Base-by-base conservation (phyloP, 2,797 vertebrate species). In the Distichodus sexfasciatus region DNA sequence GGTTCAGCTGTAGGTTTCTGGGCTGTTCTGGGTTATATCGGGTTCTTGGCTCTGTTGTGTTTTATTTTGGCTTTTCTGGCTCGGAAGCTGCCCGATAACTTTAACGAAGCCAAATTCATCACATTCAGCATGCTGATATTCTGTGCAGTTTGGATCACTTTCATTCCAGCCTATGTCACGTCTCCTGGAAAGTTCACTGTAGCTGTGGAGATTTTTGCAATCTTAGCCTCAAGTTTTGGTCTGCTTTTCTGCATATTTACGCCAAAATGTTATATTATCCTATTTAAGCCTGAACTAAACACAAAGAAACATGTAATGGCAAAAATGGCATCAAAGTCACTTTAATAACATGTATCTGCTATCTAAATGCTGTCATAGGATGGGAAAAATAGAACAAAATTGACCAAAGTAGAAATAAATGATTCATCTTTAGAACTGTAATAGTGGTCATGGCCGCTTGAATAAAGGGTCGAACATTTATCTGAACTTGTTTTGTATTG, bases 81-180 rank as follows among this genome's bases (percentile, higher is more conserved):
- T 21, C 63, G 78, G 0, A 79, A 55, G 5, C 57, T 83, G 24
- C 79, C 82, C 47, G 78, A 80, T 72, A 80, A 83, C 50, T 84
- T 82, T 35, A 82, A 82, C 59, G 80, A 82, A 46, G 80, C 80
- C 40, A 82, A 82, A 29, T 80, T 78, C 64, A 82, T 84, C 66
- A 83, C 80, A 55, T 83, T 83, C 73, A 83, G 82, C 65, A 81
- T 83, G 76, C 46, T 82, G 26, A 80, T 80, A 68, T 83, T 83
- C 72, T 82, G 76, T 80, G 77, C 77, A 21, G 80, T 78, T 1
- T 83, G 82, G 82, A 66, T 83, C 67, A 77, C 76, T 15, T 81
- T 81, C 54, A 79, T 81, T 15, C 79, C 81, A 41, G 40, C 81
- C 33, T 83, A 79, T 75, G 74, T 82, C 66, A 82, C 77, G 55